These are phyloP conservation scores for Saguinus imperator DNA, from an alignment of 2,113 vertebrate genomes.

Conservation along the genomic window DNA sequence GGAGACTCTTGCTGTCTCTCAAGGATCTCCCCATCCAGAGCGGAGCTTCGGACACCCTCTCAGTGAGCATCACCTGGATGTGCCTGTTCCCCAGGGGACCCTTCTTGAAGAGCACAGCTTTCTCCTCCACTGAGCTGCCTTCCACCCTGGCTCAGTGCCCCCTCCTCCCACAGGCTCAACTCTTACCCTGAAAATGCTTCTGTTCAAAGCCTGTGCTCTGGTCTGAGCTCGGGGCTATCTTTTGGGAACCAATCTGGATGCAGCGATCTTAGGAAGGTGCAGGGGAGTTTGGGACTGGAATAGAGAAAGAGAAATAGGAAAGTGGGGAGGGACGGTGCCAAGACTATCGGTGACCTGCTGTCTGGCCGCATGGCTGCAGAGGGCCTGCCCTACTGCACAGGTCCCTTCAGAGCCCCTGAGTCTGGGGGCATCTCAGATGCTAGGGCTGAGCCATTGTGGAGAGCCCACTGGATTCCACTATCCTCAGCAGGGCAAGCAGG, in stretches of 20 bases:
- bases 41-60: neutral
- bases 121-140: neutral
- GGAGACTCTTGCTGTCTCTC: neutral
- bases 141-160: rapidly evolving
- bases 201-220: neutral
- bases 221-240: no score
- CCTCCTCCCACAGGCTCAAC: neutral
- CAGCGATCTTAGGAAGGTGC: neutral
- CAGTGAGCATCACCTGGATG: neutral
- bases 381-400: neutral
- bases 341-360: no score
- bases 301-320: neutral
- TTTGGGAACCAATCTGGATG: neutral
- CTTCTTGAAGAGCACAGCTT: no score
- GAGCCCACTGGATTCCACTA: neutral
- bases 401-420: neutral
- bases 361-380: no score
- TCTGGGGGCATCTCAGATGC: neutral
- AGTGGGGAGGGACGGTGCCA: rapidly evolving
- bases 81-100: neutral
- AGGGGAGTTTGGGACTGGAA: neutral
- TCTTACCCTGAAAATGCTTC: neutral
- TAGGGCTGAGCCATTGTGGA: neutral
- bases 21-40: neutral
- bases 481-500: neutral